A percentile compares a stretch with the other conserved stretches of the same genome.
phyloP scores from a whole-genome alignment of 2,797 vertebrate species.

The Silurus aristotelis region DNA sequence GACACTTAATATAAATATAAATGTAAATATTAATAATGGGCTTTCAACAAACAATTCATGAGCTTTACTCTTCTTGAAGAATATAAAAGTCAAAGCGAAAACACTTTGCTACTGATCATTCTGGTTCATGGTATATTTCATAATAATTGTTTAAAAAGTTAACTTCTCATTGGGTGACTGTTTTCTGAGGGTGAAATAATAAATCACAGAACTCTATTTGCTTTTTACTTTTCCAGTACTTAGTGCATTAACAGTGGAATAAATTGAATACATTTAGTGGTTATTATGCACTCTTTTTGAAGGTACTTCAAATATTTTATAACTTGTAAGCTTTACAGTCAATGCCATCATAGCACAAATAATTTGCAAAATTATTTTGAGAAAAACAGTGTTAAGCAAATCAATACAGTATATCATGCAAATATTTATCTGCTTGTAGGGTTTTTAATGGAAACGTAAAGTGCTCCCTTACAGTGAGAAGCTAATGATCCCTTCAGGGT shows the following conservation, averaged over 20 bases:
- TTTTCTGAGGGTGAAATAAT: background rate
- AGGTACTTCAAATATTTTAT: background rate
- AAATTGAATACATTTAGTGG: background rate
- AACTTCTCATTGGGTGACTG: background rate
- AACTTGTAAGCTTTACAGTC: background rate
- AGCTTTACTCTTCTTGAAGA: background rate
- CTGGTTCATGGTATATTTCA: background rate
- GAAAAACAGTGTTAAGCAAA: background rate
- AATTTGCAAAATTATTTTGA: background rate
- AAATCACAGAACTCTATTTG: background rate
- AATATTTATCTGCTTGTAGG: background rate
- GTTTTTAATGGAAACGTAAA: constrained; percentile 1
- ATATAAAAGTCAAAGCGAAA: background rate
- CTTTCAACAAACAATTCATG: background rate
- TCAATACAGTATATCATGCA: background rate
- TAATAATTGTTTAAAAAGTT: background rate
- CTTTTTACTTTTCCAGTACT: background rate
- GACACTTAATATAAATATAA: background rate
- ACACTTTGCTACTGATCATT: too few species aligned
- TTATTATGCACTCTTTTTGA: background rate
- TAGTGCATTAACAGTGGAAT: background rate
- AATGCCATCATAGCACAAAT: background rate
- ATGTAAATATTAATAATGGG: background rate
- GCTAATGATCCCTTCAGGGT: background rate
- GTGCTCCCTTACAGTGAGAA: background rate